These are phyloP conservation scores for Myotis lucifugus DNA, from an alignment of 2,113 vertebrate species.

Conservation along the genomic window DNA sequence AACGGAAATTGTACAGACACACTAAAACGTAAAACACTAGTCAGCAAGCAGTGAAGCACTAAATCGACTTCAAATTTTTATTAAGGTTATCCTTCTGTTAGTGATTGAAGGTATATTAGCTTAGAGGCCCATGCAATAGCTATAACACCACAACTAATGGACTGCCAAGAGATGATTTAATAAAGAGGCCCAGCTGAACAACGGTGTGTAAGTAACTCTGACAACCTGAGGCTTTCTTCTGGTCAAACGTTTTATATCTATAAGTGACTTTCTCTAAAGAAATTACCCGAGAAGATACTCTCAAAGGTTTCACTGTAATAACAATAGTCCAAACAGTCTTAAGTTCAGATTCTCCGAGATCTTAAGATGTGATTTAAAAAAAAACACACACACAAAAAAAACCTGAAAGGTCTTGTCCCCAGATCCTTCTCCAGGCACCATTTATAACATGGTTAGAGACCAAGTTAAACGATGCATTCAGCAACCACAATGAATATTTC, in stretches of 20 bases:
- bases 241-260: conserved; percentile 83
- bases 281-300: conserved; percentile 79
- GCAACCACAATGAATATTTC: conserved; percentile 75
- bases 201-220: conserved; percentile 69
- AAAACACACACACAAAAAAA: conserved; percentile 75
- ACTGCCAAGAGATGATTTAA: conserved; percentile 82
- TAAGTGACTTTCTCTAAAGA: conserved; percentile 80
- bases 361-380: conserved; percentile 83
- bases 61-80: conserved; percentile 68
- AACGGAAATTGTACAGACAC: conserved; percentile 19
- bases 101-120: conserved; percentile 70
- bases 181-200: conserved; percentile 80
- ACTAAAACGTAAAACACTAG: conserved; percentile 61
- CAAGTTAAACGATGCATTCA: conserved; percentile 76
- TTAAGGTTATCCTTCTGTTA: conserved; percentile 67
- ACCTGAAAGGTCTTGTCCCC: conserved; percentile 82
- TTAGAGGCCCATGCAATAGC: conserved; percentile 68
- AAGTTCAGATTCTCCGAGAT: conserved; percentile 84
- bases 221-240: conserved; percentile 80
- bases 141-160: conserved; percentile 73
- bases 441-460: conserved; percentile 81
- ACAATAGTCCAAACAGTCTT: conserved; percentile 80
- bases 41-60: conserved; percentile 53
- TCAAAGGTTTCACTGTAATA: conserved; percentile 84
- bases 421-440: conserved; percentile 81